A percentile compares a stretch with the other conserved stretches of the same genome.
phyloP scores from a whole-genome alignment of 2,113 vertebrate genomes.

The Sardina pilchardus region DNA sequence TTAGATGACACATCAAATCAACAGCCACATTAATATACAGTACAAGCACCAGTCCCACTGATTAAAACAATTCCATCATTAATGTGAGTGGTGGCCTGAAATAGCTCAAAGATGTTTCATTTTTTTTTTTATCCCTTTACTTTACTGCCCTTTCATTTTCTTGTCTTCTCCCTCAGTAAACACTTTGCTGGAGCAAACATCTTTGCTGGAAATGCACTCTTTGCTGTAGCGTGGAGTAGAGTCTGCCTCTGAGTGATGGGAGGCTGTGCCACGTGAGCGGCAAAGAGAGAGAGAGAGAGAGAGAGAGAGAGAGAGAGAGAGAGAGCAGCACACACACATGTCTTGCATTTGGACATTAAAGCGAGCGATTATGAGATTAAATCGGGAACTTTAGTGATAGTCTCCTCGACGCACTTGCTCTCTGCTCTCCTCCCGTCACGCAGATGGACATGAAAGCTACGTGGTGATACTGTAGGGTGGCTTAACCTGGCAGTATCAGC shows the following conservation, averaged over 20 bases:
- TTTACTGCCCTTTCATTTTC: not conserved
- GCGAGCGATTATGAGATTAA: conserved; percentile 73
- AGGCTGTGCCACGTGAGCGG: conserved; percentile 15
- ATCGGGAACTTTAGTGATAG: conserved; percentile 72
- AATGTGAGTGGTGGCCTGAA: not conserved
- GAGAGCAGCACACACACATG: conserved; percentile 67
- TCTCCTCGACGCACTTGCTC: conserved; percentile 59
- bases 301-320: conserved; percentile 50
- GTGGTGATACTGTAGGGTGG: conserved; percentile 39
- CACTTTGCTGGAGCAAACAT: not conserved
- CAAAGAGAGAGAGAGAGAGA: not conserved
- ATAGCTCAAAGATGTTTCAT: not conserved
- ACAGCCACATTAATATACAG: not conserved
- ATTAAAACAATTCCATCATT: not conserved
- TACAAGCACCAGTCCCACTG: not conserved
- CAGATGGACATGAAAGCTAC: conserved; percentile 56
- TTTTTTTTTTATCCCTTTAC: not conserved
- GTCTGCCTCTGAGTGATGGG: not conserved
- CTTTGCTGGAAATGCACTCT: not conserved
- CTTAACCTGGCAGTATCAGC: conserved; percentile 17
- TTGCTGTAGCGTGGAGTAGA: not conserved
- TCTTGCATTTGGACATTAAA: conserved; percentile 76
- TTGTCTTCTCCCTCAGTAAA: not conserved
- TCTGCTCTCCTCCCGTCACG: conserved; percentile 65
- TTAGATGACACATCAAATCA: conserved; percentile 3